These are phyloP conservation scores for Loriculus beryllinus DNA, from an alignment of 2,797 vertebrate genomes.

Conservation along the genomic window DNA sequence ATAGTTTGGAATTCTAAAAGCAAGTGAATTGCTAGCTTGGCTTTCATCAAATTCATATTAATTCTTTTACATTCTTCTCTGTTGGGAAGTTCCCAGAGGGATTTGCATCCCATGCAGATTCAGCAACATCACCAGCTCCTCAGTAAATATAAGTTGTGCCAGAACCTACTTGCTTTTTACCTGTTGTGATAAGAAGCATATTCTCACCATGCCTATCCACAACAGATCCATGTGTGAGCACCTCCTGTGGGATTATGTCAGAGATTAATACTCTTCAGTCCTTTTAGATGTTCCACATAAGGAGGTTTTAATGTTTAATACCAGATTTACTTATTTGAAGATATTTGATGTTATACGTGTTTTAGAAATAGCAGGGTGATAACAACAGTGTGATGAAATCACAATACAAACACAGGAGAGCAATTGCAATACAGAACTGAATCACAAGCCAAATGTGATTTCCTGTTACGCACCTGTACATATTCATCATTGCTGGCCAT, in stretches of 20 bases:
- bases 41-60: neutral
- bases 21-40: neutral
- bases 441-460: neutral
- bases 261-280: neutral
- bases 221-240: neutral
- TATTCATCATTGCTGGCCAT: fast-evolving
- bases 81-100: neutral
- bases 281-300: neutral
- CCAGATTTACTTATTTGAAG: neutral
- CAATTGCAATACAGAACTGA: neutral
- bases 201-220: neutral
- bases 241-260: neutral
- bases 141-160: neutral
- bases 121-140: neutral
- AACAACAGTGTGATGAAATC: neutral
- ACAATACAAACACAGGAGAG: neutral
- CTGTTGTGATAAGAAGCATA: neutral
- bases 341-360: neutral
- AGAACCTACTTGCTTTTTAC: neutral
- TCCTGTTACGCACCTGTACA: neutral
- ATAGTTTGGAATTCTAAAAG: neutral
- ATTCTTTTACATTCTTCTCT: neutral
- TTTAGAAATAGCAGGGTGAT: neutral
- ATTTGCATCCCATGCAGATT: neutral
- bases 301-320: neutral